Evolutionary conservation across 1,140 invertebrate genomes (phyloP).

Genomic region (Bombus vancouverensis): DNA sequence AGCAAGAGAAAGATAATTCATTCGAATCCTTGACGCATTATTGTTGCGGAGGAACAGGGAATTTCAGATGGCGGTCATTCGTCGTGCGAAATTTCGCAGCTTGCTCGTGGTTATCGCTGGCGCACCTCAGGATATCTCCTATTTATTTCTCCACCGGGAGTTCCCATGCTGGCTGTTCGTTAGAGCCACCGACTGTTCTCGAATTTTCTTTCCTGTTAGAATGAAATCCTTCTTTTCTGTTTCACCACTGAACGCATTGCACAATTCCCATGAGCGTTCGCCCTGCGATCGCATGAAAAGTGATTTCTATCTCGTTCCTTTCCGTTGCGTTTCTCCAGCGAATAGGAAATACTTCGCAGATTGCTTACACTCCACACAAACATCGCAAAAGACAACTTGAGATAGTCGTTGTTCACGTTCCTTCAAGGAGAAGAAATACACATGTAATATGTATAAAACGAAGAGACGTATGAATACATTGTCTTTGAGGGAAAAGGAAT

Average conservation of each 20-base stretch:
- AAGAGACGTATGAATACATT: background rate
- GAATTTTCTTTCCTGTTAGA: slow-evolving; percentile 33
- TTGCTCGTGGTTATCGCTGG: slow-evolving; percentile 36
- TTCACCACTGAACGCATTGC: background rate
- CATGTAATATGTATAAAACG: background rate
- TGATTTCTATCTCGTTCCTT: slow-evolving; percentile 3
- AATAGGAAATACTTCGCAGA: background rate
- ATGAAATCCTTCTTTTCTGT: slow-evolving; percentile 16
- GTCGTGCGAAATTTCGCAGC: slow-evolving; percentile 26
- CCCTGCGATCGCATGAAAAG: background rate
- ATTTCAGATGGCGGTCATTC: background rate
- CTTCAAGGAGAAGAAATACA: background rate
- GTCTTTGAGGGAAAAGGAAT: background rate
- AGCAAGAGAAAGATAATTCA: background rate
- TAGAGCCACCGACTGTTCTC: slow-evolving; percentile 22
- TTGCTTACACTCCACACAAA: background rate
- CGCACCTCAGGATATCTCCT: slow-evolving; percentile 8
- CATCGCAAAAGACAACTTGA: background rate
- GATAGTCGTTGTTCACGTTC: background rate
- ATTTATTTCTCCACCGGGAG: slow-evolving; percentile 35
- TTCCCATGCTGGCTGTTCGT: slow-evolving; percentile 19
- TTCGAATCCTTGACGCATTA: background rate
- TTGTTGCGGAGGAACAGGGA: background rate
- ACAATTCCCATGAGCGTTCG: slow-evolving; percentile 7
- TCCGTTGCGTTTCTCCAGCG: background rate